A percentile compares a stretch with the other conserved stretches of the same genome.
Conservation (phyloP, 2,888 invertebrate species). For the Ferdinandea cuprea region DNA sequence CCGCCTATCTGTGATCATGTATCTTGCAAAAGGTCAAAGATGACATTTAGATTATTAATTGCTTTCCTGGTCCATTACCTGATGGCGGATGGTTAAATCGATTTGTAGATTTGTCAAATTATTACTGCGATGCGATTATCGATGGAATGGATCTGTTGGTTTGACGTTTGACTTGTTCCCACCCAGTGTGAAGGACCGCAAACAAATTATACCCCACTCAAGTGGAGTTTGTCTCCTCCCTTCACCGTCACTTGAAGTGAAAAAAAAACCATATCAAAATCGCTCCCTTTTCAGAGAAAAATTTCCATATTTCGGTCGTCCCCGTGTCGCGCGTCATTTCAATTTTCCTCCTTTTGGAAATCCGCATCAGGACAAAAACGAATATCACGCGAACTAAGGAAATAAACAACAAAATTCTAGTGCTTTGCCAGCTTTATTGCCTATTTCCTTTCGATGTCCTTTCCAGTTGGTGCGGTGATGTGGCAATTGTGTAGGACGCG, state of each 20-base stretch:
- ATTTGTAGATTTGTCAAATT: constrained; percentile 40
- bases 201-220: constrained; percentile 69
- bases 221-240: constrained; percentile 11
- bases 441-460: constrained; percentile 69
- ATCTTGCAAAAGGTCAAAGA: constrained; percentile 61
- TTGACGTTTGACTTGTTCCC: constrained; percentile 1
- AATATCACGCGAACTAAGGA: constrained; percentile 64
- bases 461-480: constrained; percentile 1
- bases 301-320: constrained; percentile 50
- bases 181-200: background rate
- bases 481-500: constrained; percentile 21
- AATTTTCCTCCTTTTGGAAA: constrained; percentile 41
- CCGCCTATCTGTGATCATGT: constrained; percentile 57
- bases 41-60: constrained; percentile 64
- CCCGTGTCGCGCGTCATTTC: constrained; percentile 28
- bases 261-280: constrained; percentile 5
- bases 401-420: constrained; percentile 69
- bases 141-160: constrained; percentile 24
- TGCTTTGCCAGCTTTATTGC: constrained; percentile 69
- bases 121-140: background rate
- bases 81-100: background rate
- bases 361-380: constrained; percentile 57
- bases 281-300: constrained; percentile 15
- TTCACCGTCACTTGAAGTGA: background rate
- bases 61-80: constrained; percentile 21